Conservation (phyloP, 1,140 invertebrate genomes). For the Meloidogyne hapla region DNA sequence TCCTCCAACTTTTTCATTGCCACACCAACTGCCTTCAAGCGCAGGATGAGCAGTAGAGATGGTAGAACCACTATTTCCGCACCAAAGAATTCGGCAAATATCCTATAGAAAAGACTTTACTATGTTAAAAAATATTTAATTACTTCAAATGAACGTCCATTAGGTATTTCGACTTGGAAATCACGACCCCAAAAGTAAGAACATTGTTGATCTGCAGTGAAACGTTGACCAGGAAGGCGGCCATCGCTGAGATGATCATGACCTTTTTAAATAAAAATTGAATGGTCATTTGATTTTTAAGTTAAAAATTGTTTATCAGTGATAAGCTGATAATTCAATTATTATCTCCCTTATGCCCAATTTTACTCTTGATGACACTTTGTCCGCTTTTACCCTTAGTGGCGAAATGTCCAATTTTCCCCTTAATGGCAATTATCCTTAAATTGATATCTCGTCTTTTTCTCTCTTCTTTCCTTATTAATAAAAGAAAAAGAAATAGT, state of each 20-base stretch:
- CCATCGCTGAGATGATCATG: conserved; percentile 59
- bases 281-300: neutral
- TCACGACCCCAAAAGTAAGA: conserved; percentile 64
- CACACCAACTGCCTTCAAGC: conserved; percentile 63
- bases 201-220: conserved; percentile 63
- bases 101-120: conserved; percentile 47
- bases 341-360: too few species aligned
- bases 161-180: conserved; percentile 61
- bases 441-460: neutral
- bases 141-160: conserved; percentile 55
- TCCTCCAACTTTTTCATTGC: conserved; percentile 48
- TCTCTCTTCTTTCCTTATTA: neutral
- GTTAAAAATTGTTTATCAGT: too few species aligned
- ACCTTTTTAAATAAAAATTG: neutral
- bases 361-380: too few species aligned
- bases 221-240: conserved; percentile 57
- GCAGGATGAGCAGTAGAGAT: conserved; percentile 63
- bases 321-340: too few species aligned
- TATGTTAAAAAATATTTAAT: neutral
- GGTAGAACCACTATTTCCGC: conserved; percentile 61
- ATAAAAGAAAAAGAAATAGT: neutral
- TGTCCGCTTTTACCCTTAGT: neutral
- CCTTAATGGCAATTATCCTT: neutral
- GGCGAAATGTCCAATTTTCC: neutral
- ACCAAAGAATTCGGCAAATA: conserved; percentile 63